Percentiles rank a stretch among this genome's conserved stretches.
These are phyloP conservation scores for Acyrthosiphon pisum DNA, from an alignment of 1,140 invertebrate species.

Conservation along the genomic window DNA sequence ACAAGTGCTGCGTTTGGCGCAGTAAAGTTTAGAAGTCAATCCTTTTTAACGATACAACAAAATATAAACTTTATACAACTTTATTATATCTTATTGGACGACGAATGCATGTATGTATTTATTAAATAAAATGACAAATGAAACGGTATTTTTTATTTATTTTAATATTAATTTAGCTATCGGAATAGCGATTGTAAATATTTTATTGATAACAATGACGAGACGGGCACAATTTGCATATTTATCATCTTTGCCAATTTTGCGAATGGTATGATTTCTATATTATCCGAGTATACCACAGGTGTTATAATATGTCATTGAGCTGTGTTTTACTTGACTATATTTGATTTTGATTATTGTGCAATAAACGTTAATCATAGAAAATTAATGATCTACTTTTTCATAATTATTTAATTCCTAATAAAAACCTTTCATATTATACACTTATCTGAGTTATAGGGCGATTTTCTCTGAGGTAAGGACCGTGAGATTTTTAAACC, in stretches of 20 bases:
- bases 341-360: not conserved
- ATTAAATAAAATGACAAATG: not conserved
- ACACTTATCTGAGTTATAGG: not conserved
- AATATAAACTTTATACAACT: not conserved
- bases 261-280: not conserved
- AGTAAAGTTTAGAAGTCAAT: not conserved
- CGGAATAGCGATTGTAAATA: not conserved
- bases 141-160: not conserved
- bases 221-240: not conserved
- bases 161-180: not conserved
- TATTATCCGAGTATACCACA: not conserved
- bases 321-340: not conserved
- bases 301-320: not conserved
- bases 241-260: not conserved
- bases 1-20: not conserved
- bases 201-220: not conserved
- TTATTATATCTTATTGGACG: not conserved
- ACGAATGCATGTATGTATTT: not conserved
- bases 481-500: not conserved
- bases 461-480: not conserved
- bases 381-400: not conserved
- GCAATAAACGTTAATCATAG: not conserved
- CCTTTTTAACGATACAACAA: not conserved
- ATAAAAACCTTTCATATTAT: not conserved
- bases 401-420: not conserved